Evolutionary conservation across 2,113 vertebrate species (phyloP).

Genomic region (Onychostoma macrolepis): DNA sequence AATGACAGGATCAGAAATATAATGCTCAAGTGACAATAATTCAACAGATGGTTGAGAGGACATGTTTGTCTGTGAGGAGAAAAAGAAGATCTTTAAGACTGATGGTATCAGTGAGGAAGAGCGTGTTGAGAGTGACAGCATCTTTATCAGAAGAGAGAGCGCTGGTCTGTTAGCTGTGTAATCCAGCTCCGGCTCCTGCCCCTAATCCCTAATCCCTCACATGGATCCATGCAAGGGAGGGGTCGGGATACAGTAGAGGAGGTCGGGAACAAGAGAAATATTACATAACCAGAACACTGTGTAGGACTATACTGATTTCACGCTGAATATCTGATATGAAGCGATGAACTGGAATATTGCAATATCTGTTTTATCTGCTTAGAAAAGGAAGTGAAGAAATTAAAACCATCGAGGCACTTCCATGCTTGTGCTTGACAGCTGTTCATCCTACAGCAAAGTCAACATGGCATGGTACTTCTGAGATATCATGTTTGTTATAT

Average conservation of each 20-base stretch:
- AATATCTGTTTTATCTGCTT: background rate
- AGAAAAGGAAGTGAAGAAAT: background rate
- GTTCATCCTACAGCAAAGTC: background rate
- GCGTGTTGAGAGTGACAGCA: slow-evolving; percentile 30
- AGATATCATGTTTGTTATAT: slow-evolving; percentile 15
- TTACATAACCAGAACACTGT: slow-evolving; percentile 35
- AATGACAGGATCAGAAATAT: background rate
- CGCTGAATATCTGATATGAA: slow-evolving; percentile 1
- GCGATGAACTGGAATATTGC: background rate
- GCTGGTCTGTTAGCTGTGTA: slow-evolving; percentile 64
- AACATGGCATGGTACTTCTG: background rate
- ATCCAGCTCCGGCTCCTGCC: slow-evolving; percentile 68
- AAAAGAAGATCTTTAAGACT: slow-evolving; percentile 12
- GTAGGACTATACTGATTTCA: background rate
- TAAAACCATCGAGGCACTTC: background rate
- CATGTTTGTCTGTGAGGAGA: slow-evolving; percentile 3
- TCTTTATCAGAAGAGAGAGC: slow-evolving; percentile 56
- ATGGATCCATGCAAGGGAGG: slow-evolving; percentile 65
- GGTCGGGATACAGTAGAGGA: slow-evolving; percentile 44
- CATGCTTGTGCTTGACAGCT: slow-evolving; percentile 13
- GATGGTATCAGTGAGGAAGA: slow-evolving; percentile 42
- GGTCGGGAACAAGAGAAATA: slow-evolving; percentile 29
- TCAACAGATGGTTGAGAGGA: slow-evolving; percentile 31
- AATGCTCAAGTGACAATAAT: slow-evolving; percentile 17
- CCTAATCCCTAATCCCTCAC: slow-evolving; percentile 79